Conservation (phyloP, 2,113 vertebrate species). For the Psittacula cyanocephala region DNA sequence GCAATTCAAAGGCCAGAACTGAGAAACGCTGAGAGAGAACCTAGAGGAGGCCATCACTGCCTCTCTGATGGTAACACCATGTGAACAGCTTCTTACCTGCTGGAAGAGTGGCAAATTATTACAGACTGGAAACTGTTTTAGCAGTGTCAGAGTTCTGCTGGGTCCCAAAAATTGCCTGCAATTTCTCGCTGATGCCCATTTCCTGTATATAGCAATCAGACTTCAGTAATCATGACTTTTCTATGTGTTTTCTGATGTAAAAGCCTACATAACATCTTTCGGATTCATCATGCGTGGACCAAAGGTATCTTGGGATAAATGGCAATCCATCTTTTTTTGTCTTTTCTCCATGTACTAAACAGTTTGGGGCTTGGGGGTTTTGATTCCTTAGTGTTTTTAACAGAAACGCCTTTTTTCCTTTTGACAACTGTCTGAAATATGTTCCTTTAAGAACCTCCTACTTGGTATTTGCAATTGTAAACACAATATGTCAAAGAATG, state of each 20-base stretch:
- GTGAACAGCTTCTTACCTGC: neutral
- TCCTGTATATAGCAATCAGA: neutral
- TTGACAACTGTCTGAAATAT: constrained; percentile 8
- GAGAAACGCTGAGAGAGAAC: neutral
- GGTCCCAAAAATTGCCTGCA: neutral
- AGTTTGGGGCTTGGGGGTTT: neutral
- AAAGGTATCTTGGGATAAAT: neutral
- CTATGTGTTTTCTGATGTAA: neutral
- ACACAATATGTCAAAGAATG: constrained; percentile 48
- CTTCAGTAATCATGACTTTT: neutral
- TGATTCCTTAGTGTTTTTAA: neutral
- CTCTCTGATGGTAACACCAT: accelerated
- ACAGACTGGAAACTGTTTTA: neutral
- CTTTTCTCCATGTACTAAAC: neutral
- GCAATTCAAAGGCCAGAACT: neutral
- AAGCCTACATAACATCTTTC: neutral
- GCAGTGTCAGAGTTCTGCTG: neutral
- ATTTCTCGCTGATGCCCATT: neutral
- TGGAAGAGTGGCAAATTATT: neutral
- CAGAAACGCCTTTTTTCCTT: neutral
- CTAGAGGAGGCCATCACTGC: neutral
- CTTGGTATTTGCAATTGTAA: constrained; percentile 45
- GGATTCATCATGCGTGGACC: neutral
- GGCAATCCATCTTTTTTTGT: neutral
- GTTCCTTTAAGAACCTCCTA: constrained; percentile 62